Base-by-base conservation (phyloP, 2,888 invertebrate species). In the Crocallis elinguaria region DNA sequence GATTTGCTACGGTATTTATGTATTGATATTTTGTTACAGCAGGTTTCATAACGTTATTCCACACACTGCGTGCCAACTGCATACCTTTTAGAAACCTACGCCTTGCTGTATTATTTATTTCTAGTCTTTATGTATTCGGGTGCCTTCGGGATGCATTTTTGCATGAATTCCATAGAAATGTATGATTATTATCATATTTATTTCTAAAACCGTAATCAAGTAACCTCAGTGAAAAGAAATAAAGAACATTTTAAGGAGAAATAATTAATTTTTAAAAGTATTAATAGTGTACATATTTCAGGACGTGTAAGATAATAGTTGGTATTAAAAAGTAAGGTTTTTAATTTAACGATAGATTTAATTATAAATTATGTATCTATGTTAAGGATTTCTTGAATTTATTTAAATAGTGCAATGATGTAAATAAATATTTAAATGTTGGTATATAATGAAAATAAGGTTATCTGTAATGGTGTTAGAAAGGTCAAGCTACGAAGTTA, bases 361-460 rank as follows among this genome's bases (percentile, higher is more conserved):
- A 16, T 19, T 14, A 38, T 12, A 27, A 33, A 33, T 35, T 25
- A 9, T 43, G 7, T 11, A 21, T 29, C 14, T 16, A 21, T 39
- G 30, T 39, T 41, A 44, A 14, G 3, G 9, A 37, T 27, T 49
- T 39, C 36, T 50, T 25, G 35, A 33, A 52, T 46, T 39, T n/a
- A n/a, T 50, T 51, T 55, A 56, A 59, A 37, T 52, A 58, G 60
- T 66, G 66, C 64, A 65, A 66, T 64, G 41, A 53, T 67, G 66
- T 68, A 69, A 53, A 67, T 70, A 68, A 36, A 36, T 44, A 35
- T 44, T 50, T 16, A 35, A 42, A 11, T 39, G 12, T 43, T 14
- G 14, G 8, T 3, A 33, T 33, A 8, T 5, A 35, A 19, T 11
- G 5, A 3, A 19, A 19, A 9, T 25, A n/a, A 25, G 25, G 2